A percentile compares a stretch with the other conserved stretches of the same genome.
Evolutionary conservation across 2,797 vertebrate species (phyloP).

Genomic region (Cyprinella venusta): DNA sequence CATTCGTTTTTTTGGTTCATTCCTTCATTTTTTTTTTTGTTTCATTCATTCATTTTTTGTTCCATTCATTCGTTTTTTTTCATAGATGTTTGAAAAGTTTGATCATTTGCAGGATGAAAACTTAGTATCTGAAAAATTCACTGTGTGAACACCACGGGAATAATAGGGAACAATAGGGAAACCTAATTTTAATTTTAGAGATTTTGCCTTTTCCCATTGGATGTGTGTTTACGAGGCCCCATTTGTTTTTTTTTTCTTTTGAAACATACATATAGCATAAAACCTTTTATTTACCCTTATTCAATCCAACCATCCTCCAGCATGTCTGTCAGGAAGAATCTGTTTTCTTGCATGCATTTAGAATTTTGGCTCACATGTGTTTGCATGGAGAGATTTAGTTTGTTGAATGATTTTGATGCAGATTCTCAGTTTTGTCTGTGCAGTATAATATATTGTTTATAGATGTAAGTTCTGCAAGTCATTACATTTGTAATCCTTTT

Average conservation of each 20-base stretch:
- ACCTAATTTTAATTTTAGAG: neutral
- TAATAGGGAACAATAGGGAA: neutral
- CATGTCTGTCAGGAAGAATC: constrained; percentile 14
- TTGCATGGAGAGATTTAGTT: neutral
- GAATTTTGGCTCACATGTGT: neutral
- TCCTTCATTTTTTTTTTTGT: neutral
- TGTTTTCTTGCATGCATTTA: neutral
- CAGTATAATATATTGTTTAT: constrained; percentile 6
- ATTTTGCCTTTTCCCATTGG: neutral
- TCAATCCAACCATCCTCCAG: neutral
- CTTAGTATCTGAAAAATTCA: neutral
- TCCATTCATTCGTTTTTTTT: neutral
- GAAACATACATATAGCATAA: constrained; percentile 13
- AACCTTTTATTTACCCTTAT: constrained; percentile 2
- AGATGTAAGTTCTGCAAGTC: neutral
- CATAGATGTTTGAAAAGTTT: neutral
- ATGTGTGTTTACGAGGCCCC: neutral
- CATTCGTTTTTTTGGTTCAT: too few relatives aligned
- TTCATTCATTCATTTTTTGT: too few relatives aligned
- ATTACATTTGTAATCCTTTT: neutral
- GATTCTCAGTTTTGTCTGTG: neutral
- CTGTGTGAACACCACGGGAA: neutral
- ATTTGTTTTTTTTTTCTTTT: neutral
- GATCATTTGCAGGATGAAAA: neutral
- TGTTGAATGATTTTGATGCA: neutral